Conservation (phyloP, 2,888 invertebrate species). For the Andrena haemorrhoa region DNA sequence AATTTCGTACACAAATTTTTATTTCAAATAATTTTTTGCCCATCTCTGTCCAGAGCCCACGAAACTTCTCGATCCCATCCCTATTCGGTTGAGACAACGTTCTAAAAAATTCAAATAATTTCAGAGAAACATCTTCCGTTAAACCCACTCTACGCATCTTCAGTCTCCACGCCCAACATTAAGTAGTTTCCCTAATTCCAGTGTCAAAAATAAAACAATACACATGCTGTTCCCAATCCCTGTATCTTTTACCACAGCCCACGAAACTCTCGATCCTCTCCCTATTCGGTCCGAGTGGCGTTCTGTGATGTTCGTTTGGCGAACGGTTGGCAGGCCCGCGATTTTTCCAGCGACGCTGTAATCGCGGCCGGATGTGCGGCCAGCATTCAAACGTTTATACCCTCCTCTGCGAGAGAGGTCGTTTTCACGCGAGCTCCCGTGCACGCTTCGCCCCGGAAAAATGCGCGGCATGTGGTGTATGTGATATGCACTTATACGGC, state of each 20-base stretch:
- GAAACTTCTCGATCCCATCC: constrained; percentile 1
- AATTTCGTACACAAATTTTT: too few relatives aligned
- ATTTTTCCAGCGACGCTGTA: constrained; percentile 8
- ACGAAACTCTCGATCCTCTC: constrained; percentile 5
- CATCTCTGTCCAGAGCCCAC: too few relatives aligned
- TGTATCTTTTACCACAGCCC: neutral
- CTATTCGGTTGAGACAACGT: too few relatives aligned
- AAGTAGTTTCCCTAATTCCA: neutral
- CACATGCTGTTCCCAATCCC: neutral
- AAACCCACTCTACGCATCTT: too few relatives aligned
- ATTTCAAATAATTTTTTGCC: too few relatives aligned
- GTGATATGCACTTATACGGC: constrained; percentile 76
- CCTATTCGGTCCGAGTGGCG: neutral
- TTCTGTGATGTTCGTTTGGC: neutral
- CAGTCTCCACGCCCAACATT: too few relatives aligned
- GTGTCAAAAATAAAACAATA: neutral
- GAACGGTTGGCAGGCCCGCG: too few relatives aligned
- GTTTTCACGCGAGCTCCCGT: constrained; percentile 53
- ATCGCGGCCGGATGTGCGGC: constrained; percentile 42
- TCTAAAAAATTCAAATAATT: too few relatives aligned
- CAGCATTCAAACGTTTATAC: constrained; percentile 31
- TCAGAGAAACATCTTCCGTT: too few relatives aligned
- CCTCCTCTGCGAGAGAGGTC: constrained; percentile 4
- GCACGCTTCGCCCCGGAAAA: constrained; percentile 49
- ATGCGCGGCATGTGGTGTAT: constrained; percentile 58